Base-by-base conservation (phyloP, 2,888 invertebrate genomes). In the Rosalia funebris region DNA sequence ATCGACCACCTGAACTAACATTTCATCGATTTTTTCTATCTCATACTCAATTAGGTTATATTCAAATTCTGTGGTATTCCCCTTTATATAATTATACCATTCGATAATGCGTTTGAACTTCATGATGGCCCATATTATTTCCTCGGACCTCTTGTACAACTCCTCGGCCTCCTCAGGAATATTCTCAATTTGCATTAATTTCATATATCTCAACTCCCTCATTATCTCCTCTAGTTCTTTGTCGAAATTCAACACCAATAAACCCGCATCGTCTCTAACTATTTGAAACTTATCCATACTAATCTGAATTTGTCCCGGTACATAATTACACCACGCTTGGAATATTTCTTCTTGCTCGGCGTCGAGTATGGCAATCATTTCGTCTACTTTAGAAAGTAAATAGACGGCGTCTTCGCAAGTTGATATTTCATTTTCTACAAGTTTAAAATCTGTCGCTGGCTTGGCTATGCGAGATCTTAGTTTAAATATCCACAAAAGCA, bases 31-130 rank as follows among this genome's bases (percentile, higher is more conserved):
- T n/a, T 84, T 84, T 1, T 84, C 83, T 62, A 96, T 84, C 80
- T 96, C 93, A 52, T 88, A 85, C 69, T 87, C 84, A 55, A 96
- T 88, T 32, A 96, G 84, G 14, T 88, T 87, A 60, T 87, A 89
- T 81, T 96, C 96, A 0, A 91, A 91, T 53, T 86, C 85, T 44
- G 90, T 87, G 17, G 92, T 89, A n/a, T 88, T 85, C 15, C 84
- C 85, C 46, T 90, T 85, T 39, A 95, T 88, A 64, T 89, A 88
- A 77, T 96, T 96, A 80, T 95, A 96, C 91, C 94, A 89, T 42
- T 88, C 84, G 2, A 88, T 85, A n/a, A 89, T 87, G n/a, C 89
- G 84, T 15, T 75, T 78, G 12, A 84, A 78, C 66, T 81, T 81
- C 36, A 79, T 73, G 7, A 78, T 75, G 15, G 74, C 76, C 14